Base-by-base conservation (phyloP, 2,888 invertebrate genomes). In the Scaptomyza cyrtandrae region DNA sequence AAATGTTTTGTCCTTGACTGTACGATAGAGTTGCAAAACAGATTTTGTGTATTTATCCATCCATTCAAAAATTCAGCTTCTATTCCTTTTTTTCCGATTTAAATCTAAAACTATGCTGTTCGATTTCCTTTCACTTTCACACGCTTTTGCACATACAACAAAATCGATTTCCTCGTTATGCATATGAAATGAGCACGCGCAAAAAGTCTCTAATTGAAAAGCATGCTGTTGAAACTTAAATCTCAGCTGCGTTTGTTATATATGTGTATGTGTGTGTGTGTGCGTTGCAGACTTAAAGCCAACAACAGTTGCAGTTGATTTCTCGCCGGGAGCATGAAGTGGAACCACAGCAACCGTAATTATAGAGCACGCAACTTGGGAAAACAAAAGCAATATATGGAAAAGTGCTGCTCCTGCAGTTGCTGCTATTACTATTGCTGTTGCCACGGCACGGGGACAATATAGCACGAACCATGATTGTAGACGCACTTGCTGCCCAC, bases 371-470 rank as follows among this genome's bases (percentile, higher is more conserved):
- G 71, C 81, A 73, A 73, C 70, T 62, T 75, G 65, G 86, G 67
- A 66, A 79, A 79, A 66, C 83, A 75, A 78, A 76, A 76, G 75
- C 78, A 82, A 88, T 86, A 83, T 86, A 75, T 67, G 43, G 61
- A 63, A 55, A 48, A 58, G 45, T 50, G 39, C 19, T 39, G 68
- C 45, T 49, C 41, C 41, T 24, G 44, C 49, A 44, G 55, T 3
- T 27, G 46, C 53, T 64, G 60, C 45, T 61, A 60, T 10, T 14
- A 16, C n/a, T 14, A 41, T n/a, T 16, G 35, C 31, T 33, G 45
- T 49, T n/a, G 45, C 49, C 37, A 9, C 41, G 11, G 45, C 10
- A 13, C 24, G 16, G 11, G 27, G 14, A 31, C 45, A 59, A 33
- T 52, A 71, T 75, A 70, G 68, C 53, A 48, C 58, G 37, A 33